A percentile compares a stretch with the other conserved stretches of the same genome.
phyloP scores from a whole-genome alignment of 2,888 invertebrate species.

The Seladonia tumulorum region DNA sequence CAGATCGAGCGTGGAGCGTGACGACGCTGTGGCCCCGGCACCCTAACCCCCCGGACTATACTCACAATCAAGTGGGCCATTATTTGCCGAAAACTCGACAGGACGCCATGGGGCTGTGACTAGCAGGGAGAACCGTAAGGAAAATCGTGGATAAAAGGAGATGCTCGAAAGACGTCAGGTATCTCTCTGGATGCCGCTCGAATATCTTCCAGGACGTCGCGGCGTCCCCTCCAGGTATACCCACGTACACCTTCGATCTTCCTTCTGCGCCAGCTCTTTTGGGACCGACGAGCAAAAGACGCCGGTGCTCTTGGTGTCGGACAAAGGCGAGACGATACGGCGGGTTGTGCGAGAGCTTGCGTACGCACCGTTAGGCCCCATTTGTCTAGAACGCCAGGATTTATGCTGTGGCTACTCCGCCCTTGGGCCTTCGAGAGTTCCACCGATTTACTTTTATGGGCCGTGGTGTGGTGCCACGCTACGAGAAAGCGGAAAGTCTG shows the following conservation, averaged over 20 bases:
- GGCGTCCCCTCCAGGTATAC: constrained; percentile 58
- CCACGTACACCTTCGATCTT: constrained; percentile 52
- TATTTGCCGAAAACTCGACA: constrained; percentile 72
- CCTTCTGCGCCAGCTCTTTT: constrained; percentile 55
- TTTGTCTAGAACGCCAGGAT: constrained; percentile 75
- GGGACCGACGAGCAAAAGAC: constrained; percentile 56
- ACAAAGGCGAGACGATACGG: constrained; percentile 69
- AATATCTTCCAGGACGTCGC: constrained; percentile 7
- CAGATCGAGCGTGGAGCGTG: constrained; percentile 60
- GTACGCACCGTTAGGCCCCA: constrained; percentile 76
- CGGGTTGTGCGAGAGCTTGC: constrained; percentile 54
- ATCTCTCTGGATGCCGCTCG: constrained; percentile 9
- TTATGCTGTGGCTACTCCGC: constrained; percentile 66
- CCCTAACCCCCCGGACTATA: constrained; percentile 58
- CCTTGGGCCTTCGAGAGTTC: constrained; percentile 53
- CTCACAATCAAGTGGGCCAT: constrained; percentile 72
- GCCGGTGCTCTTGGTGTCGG: constrained; percentile 53
- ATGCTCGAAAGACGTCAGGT: constrained; percentile 54
- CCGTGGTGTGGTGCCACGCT: constrained; percentile 3
- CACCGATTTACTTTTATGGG: constrained; percentile 64
- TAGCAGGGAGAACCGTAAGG: neutral
- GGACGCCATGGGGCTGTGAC: constrained; percentile 17
- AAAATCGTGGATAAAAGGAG: constrained; percentile 47
- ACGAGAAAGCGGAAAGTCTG: constrained; percentile 48
- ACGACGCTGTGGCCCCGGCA: constrained; percentile 53